These are phyloP conservation scores for Heterohyrax brucei DNA, from an alignment of 2,797 vertebrate species.

Conservation along the genomic window DNA sequence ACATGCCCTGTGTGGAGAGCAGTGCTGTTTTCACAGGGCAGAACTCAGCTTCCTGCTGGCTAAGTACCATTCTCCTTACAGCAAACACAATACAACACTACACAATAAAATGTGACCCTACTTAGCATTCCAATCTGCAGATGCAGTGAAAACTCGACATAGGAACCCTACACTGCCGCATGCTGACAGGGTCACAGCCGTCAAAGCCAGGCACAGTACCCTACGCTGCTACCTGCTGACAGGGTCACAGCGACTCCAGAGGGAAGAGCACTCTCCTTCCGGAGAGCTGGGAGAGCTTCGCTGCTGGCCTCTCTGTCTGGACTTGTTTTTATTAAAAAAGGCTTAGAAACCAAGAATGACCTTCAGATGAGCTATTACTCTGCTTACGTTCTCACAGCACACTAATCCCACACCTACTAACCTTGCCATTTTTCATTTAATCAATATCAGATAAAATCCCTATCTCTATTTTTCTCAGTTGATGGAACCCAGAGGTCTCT, in stretches of 20 bases:
- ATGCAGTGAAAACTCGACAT: background rate
- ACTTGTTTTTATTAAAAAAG: background rate
- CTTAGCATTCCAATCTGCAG: conserved; percentile 57
- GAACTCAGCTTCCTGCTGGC: conserved; percentile 41
- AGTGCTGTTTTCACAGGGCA: background rate
- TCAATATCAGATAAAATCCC: conserved; percentile 8
- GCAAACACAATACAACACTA: too few relatives aligned
- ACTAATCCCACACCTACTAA: background rate
- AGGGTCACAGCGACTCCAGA: background rate
- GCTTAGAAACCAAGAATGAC: background rate
- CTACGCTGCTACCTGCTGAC: background rate
- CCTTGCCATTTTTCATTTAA: background rate
- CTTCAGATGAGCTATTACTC: background rate
- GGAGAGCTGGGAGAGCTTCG: conserved; percentile 21
- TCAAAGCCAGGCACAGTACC: too few relatives aligned
- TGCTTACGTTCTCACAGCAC: background rate
- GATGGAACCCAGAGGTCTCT: background rate
- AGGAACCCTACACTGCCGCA: too few relatives aligned
- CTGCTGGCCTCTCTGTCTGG: background rate
- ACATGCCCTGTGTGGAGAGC: background rate
- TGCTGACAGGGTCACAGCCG: too few relatives aligned
- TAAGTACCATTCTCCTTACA: background rate
- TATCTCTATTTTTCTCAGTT: background rate
- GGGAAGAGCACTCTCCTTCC: background rate
- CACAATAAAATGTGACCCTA: background rate